Percentiles rank a stretch among this genome's conserved stretches.
Evolutionary conservation across 1,140 invertebrate species (phyloP).

Genomic region (Eubasilissa regina): DNA sequence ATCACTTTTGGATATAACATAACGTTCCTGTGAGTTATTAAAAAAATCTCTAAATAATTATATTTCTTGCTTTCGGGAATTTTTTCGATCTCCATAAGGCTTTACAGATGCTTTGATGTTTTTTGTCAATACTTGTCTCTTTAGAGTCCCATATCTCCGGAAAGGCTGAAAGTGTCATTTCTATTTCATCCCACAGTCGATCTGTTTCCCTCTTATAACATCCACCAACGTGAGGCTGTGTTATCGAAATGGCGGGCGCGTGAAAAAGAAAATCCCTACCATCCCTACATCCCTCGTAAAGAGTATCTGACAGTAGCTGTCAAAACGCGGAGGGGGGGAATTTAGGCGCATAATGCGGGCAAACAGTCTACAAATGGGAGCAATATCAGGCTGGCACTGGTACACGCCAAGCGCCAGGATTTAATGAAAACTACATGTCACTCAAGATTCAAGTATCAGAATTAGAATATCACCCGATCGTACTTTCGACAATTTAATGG

Average conservation of each 20-base stretch:
- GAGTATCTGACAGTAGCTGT: constrained; percentile 46
- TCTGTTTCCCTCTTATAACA: constrained; percentile 16
- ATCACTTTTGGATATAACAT: too few species aligned
- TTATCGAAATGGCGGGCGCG: constrained; percentile 22
- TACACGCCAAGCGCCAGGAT: not conserved
- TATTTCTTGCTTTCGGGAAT: too few species aligned
- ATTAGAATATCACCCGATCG: constrained; percentile 34
- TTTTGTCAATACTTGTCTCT: constrained; percentile 6
- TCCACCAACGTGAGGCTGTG: not conserved
- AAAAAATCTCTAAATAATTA: too few species aligned
- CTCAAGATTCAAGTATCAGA: constrained; percentile 34
- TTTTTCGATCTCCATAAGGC: too few species aligned
- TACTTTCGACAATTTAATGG: constrained; percentile 9
- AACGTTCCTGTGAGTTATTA: too few species aligned
- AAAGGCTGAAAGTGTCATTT: constrained; percentile 41
- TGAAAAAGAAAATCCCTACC: constrained; percentile 45
- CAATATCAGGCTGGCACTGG: constrained; percentile 15
- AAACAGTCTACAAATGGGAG: constrained; percentile 43
- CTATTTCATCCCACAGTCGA: constrained; percentile 21
- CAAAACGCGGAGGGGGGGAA: constrained; percentile 39
- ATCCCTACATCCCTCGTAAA: constrained; percentile 41
- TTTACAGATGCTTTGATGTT: not conserved
- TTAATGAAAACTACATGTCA: constrained; percentile 48
- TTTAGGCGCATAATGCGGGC: constrained; percentile 46
- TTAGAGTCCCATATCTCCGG: constrained; percentile 6